Evolutionary conservation across 2,888 invertebrate species (phyloP).

Genomic region (Drosophila yooni): DNA sequence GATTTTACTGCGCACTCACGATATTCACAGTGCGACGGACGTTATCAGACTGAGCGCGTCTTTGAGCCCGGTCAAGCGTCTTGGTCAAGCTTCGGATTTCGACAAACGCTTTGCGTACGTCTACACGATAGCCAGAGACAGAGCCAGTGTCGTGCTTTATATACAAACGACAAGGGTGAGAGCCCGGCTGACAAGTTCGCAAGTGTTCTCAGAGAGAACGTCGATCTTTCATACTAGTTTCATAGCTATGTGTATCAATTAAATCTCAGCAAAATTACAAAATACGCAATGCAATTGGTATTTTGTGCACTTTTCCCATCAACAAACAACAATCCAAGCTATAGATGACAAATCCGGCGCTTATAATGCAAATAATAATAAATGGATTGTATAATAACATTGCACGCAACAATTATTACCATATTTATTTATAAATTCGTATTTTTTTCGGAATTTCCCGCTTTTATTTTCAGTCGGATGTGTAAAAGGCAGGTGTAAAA

Average conservation of each 20-base stretch:
- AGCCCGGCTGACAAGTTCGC: constrained; percentile 2
- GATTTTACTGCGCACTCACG: constrained; percentile 31
- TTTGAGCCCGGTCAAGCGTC: constrained; percentile 31
- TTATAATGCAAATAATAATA: constrained; percentile 27
- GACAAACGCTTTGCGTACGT: constrained; percentile 37
- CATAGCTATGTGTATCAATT: constrained; percentile 37
- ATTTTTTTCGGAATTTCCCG: neutral
- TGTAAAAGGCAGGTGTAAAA: neutral
- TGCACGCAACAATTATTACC: constrained; percentile 24
- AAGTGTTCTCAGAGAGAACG: constrained; percentile 35
- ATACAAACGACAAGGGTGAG: constrained; percentile 17
- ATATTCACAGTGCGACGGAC: constrained; percentile 47
- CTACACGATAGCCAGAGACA: constrained; percentile 17
- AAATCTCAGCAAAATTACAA: constrained; percentile 44
- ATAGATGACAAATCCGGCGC: constrained; percentile 34
- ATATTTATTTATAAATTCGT: neutral
- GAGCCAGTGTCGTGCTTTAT: constrained; percentile 35
- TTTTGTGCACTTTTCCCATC: constrained; percentile 49
- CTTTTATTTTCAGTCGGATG: neutral
- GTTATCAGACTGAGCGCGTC: constrained; percentile 70
- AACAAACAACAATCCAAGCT: neutral
- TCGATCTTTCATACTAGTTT: neutral
- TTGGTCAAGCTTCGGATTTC: constrained; percentile 29
- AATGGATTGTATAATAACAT: constrained; percentile 19
- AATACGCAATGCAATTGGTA: constrained; percentile 25